Evolutionary conservation across 2,113 vertebrate genomes (phyloP), one percentile per base, ranked within the genome.

Genomic region (Ictalurus furcatus): DNA sequence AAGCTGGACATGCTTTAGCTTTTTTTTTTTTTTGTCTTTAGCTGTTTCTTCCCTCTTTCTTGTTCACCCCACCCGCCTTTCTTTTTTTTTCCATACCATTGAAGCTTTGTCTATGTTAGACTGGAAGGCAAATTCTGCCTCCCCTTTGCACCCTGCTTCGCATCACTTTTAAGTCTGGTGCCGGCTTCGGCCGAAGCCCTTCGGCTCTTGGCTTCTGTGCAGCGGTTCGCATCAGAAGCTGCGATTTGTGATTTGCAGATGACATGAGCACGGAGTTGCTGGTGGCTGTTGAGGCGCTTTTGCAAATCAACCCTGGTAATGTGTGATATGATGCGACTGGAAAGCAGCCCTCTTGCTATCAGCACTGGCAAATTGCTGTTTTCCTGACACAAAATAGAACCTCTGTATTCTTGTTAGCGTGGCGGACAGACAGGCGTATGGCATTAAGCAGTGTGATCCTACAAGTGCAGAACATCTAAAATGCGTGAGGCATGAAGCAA

Each of bases 191-290:
- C 95, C 90, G 86, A 94, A 96, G 96, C 96, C 97, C 97, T 96
- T 97, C 95, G 96, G 97, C 97, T 95, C 95, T 97, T 97, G 95
- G 97, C 96, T 94, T 90, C 95, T 96, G 97, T 96, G 97, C 97
- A 98, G 96, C 96, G 97, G 95, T 96, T 97, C 90, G 93, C 96
- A 96, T 98, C 96, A 97, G 95, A 96, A 97, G 96, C 96, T 96
- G 94, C 95, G 95, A 96, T 97, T 97, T 97, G 95, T 97, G 97
- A 97, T 97, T 97, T 97, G 97, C 96, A 97, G 97, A 98, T 98
- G 97, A 97, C 97, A 97, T 96, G 96, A 96, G 96, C 96, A 95
- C 95, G 96, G 86, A 89, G 73, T 90, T 63, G 96, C 96, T 97
- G 95, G 95, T 96, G 96, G 96, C 96, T 95, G 95, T 95, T 94